Conservation (phyloP, 2,113 vertebrate genomes). For the Poeciliopsis turrubarensis region DNA sequence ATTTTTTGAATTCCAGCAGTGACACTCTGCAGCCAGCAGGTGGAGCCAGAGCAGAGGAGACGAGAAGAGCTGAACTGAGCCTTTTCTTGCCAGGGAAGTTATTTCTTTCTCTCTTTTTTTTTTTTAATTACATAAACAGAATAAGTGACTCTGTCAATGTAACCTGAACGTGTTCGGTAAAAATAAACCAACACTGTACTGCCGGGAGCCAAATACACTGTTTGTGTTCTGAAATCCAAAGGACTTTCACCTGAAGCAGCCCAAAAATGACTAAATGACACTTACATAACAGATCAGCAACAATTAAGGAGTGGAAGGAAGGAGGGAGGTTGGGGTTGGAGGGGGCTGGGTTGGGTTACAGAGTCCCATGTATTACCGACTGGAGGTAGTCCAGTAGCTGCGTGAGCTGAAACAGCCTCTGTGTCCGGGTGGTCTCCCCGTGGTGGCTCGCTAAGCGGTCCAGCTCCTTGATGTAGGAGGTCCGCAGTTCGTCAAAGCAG, state of each 20-base stretch:
- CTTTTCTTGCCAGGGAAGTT: not conserved
- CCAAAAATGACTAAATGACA: conserved; percentile 1
- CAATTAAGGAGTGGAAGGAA: not conserved
- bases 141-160: conserved; percentile 2
- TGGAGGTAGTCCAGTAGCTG: conserved; percentile 96
- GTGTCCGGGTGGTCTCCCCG: conserved; percentile 89
- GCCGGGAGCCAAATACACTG: not conserved
- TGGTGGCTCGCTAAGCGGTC: conserved; percentile 90
- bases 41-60: not conserved
- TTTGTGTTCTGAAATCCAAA: conserved; percentile 1
- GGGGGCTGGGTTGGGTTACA: not conserved
- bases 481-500: conserved; percentile 94
- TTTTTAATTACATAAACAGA: not conserved
- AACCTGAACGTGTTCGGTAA: not conserved
- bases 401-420: conserved; percentile 95
- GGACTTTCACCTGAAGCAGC: not conserved
- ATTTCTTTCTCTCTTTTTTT: too few relatives aligned
- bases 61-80: not conserved
- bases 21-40: not conserved
- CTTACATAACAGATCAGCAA: conserved; percentile 9
- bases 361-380: conserved; percentile 80
- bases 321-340: too few relatives aligned
- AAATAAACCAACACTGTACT: conserved; percentile 4
- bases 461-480: conserved; percentile 97
- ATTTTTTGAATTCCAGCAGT: not conserved